Percentiles rank a stretch among this genome's conserved stretches.
These are phyloP conservation scores for Lepus timidus DNA, from an alignment of 2,113 vertebrate species.

Conservation along the genomic window DNA sequence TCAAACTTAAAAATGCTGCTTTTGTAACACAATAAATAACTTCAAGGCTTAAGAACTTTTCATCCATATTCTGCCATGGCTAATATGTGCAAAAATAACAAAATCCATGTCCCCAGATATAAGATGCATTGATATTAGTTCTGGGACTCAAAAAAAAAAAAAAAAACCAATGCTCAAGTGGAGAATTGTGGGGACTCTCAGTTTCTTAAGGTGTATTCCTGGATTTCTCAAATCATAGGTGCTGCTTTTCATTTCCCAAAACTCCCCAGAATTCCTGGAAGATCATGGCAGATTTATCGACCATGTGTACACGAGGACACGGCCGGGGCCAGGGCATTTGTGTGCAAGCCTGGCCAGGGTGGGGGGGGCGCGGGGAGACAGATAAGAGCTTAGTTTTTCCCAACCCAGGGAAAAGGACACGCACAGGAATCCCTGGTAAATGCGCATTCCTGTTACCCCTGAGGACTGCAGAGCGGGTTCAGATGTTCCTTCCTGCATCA, in stretches of 20 bases:
- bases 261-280: slow-evolving; percentile 16
- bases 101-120: neutral
- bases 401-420: neutral
- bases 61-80: neutral
- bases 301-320: neutral
- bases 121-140: neutral
- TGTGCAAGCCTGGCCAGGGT: slow-evolving; percentile 2
- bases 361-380: no score
- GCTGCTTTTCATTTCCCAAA: slow-evolving; percentile 27
- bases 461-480: neutral
- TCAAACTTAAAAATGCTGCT: slow-evolving; percentile 1
- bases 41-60: neutral
- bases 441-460: neutral
- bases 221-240: neutral
- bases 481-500: neutral
- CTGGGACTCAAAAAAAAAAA: neutral
- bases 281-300: slow-evolving; percentile 34
- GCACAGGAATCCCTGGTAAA: slow-evolving; percentile 11
- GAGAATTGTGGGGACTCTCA: neutral
- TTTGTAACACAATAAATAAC: slow-evolving; percentile 34
- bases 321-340: neutral
- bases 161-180: neutral
- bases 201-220: slow-evolving; percentile 31
- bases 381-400: neutral
- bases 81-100: neutral